Percentiles rank a stretch among this genome's conserved stretches.
phyloP scores from a whole-genome alignment of 2,797 vertebrate species.

The Chloroceryle amazona region DNA sequence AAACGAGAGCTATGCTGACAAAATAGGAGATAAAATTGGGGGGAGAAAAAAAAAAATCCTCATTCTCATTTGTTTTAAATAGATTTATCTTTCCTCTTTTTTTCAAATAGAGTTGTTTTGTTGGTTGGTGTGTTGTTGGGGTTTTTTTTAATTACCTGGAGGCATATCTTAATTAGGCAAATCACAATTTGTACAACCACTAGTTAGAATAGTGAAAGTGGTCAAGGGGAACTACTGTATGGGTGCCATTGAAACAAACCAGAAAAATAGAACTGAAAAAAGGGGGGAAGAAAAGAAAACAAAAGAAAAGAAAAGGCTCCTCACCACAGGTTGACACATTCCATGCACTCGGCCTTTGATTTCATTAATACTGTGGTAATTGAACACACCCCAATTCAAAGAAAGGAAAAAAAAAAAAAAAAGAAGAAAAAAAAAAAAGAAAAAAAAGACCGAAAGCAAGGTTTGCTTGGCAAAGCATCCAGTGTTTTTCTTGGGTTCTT shows the following conservation, averaged over 20 bases:
- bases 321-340: slow-evolving; percentile 1
- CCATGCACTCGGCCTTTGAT: slow-evolving; percentile 19
- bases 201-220: slow-evolving; percentile 37
- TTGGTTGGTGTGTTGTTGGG: background rate
- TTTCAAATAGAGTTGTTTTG: background rate
- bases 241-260: slow-evolving; percentile 14
- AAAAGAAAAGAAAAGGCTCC: background rate
- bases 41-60: background rate
- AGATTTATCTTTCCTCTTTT: background rate
- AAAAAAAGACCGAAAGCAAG: slow-evolving; percentile 25
- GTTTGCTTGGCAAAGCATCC: slow-evolving; percentile 72
- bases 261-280: background rate
- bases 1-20: background rate
- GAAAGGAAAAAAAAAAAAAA: background rate
- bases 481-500: slow-evolving; percentile 53
- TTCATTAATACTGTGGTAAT: slow-evolving; percentile 26
- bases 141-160: slow-evolving; percentile 63
- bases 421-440: background rate
- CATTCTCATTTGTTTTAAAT: background rate
- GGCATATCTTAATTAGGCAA: slow-evolving; percentile 40
- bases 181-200: slow-evolving; percentile 7
- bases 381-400: slow-evolving; percentile 41
- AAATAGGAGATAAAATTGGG: background rate
- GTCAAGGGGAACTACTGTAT: slow-evolving; percentile 18
- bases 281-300: no score